phyloP scores from a whole-genome alignment of 2,888 invertebrate species.

The Drosophila conformis region DNA sequence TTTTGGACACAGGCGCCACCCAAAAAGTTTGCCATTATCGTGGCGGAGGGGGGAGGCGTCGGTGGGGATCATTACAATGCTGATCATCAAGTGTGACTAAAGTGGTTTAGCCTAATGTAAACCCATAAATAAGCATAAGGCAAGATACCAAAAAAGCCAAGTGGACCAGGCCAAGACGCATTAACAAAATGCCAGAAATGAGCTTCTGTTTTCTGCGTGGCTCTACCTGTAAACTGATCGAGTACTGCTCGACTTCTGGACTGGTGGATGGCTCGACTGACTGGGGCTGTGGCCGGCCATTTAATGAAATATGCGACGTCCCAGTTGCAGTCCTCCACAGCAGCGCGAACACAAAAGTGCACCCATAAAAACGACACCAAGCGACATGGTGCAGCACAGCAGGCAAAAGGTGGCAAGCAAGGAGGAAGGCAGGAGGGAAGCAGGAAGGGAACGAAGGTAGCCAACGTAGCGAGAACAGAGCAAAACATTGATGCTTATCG shows the following conservation, averaged over 20 bases:
- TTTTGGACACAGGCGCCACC: slow-evolving; percentile 58
- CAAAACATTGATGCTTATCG: slow-evolving; percentile 83
- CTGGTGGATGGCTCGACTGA: slow-evolving; percentile 9
- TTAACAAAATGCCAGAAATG: slow-evolving; percentile 81
- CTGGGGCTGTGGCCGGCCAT: slow-evolving; percentile 42
- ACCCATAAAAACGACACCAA: slow-evolving; percentile 82
- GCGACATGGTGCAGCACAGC: slow-evolving; percentile 54
- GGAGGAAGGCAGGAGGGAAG: neutral
- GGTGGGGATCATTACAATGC: slow-evolving; percentile 58
- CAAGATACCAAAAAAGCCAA: slow-evolving; percentile 55
- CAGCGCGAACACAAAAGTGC: slow-evolving; percentile 73
- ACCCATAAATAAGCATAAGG: slow-evolving; percentile 78
- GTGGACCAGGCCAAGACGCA: slow-evolving; percentile 62
- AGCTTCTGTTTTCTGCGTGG: slow-evolving; percentile 79
- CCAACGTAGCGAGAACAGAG: slow-evolving; percentile 50
- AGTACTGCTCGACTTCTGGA: slow-evolving; percentile 12
- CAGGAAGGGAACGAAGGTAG: slow-evolving; percentile 16
- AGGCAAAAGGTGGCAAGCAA: slow-evolving; percentile 34
- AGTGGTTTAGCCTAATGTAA: slow-evolving; percentile 84
- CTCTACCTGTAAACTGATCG: slow-evolving; percentile 46
- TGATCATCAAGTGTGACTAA: slow-evolving; percentile 84
- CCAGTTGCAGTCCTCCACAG: slow-evolving; percentile 33
- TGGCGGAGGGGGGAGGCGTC: neutral
- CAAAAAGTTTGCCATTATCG: slow-evolving; percentile 74
- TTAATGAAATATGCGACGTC: slow-evolving; percentile 80